A percentile compares a stretch with the other conserved stretches of the same genome.
Evolutionary conservation across 2,797 vertebrate genomes (phyloP).

Genomic region (Zenarchopterus dispar): DNA sequence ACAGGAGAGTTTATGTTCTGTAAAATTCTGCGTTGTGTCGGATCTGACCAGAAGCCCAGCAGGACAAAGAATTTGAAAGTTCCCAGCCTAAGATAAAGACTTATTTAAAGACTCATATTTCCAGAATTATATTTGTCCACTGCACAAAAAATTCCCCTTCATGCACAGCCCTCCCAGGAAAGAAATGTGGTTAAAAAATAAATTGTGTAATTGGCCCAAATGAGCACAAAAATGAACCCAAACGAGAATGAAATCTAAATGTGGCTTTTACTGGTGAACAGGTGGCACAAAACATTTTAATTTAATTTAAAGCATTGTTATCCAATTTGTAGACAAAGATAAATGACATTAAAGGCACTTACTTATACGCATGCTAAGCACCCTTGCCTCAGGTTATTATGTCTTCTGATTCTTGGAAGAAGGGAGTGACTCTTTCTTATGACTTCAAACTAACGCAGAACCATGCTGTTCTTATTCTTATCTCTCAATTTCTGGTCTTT

Average conservation of each 20-base stretch:
- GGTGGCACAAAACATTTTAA: neutral
- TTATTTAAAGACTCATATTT: conserved; percentile 35
- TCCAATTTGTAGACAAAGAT: neutral
- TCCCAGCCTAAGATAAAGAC: conserved; percentile 47
- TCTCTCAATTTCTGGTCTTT: too few relatives aligned
- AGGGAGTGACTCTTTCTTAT: conserved; percentile 9
- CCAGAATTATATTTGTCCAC: too few relatives aligned
- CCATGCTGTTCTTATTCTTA: too few relatives aligned
- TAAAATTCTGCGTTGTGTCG: conserved; percentile 51
- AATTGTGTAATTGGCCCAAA: too few relatives aligned
- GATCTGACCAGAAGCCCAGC: conserved; percentile 40
- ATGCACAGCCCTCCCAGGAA: neutral
- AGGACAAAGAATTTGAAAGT: conserved; percentile 45
- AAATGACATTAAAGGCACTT: neutral
- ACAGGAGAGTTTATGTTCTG: conserved; percentile 43
- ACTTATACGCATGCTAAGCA: neutral
- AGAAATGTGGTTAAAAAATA: conserved; percentile 5
- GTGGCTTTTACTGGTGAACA: neutral
- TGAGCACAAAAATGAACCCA: too few relatives aligned
- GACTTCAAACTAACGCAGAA: neutral
- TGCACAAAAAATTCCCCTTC: too few relatives aligned
- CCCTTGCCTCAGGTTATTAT: neutral
- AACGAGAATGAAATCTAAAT: neutral
- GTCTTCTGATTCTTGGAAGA: conserved; percentile 7
- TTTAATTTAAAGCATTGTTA: neutral